Conservation (phyloP, 2,113 vertebrate genomes). For the Pelobates fuscus region DNA sequence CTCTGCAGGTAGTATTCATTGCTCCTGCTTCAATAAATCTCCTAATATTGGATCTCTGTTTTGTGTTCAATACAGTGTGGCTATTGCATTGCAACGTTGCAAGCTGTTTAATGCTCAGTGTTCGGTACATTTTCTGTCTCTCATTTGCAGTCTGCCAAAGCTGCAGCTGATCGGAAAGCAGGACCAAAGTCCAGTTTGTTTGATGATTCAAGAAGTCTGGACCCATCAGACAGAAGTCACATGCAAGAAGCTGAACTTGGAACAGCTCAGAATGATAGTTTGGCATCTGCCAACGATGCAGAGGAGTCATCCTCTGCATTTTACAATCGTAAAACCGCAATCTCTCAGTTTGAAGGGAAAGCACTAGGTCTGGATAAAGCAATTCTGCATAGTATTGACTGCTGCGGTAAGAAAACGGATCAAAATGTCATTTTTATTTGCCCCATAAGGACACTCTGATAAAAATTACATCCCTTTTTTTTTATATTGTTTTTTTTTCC, state of each 20-base stretch:
- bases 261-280: constrained; percentile 78
- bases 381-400: constrained; percentile 96
- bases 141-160: constrained; percentile 85
- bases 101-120: too few relatives aligned
- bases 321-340: constrained; percentile 86
- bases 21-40: too few relatives aligned
- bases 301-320: constrained; percentile 86
- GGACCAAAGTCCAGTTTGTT: constrained; percentile 77
- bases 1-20: too few relatives aligned
- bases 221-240: constrained; percentile 75
- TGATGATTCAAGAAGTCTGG: constrained; percentile 83
- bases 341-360: constrained; percentile 95
- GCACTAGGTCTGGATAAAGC: constrained; percentile 95
- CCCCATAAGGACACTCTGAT: neutral
- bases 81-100: too few relatives aligned
- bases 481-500: neutral
- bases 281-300: constrained; percentile 79
- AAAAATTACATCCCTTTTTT: neutral
- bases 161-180: constrained; percentile 84
- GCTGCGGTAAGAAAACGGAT: constrained; percentile 78
- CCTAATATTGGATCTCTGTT: too few relatives aligned
- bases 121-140: constrained; percentile 45
- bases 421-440: too few relatives aligned
- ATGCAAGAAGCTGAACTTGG: constrained; percentile 83
- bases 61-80: too few relatives aligned